Evolutionary conservation across 1,140 invertebrate genomes (phyloP).

Genomic region (Sminthurides bifidus): DNA sequence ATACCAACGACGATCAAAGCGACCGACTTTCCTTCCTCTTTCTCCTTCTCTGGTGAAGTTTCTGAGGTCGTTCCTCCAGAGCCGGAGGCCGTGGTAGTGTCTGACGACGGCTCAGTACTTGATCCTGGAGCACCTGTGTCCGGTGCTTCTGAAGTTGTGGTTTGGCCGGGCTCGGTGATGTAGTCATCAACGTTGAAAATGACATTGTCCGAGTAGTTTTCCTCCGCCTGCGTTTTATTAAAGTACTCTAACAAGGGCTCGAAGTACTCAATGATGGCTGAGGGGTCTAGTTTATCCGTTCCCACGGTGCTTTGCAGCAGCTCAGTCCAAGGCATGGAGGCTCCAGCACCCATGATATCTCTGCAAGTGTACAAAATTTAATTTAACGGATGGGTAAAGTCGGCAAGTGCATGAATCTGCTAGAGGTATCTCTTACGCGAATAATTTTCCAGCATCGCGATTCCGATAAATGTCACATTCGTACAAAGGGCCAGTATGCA

Average conservation of each 20-base stretch:
- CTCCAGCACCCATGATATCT: slow-evolving; percentile 69
- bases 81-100: background rate
- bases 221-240: background rate
- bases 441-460: slow-evolving; percentile 54
- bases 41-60: too few species aligned
- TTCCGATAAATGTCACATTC: slow-evolving; percentile 76
- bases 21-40: background rate
- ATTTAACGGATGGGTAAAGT: background rate
- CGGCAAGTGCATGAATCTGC: background rate
- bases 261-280: slow-evolving; percentile 81
- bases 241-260: slow-evolving; percentile 43
- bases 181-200: slow-evolving; percentile 11
- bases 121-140: background rate
- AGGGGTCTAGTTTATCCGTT: slow-evolving; percentile 53
- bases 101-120: background rate
- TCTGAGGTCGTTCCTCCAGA: too few species aligned
- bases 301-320: slow-evolving; percentile 65
- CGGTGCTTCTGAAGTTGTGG: background rate
- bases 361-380: slow-evolving; percentile 39
- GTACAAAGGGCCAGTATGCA: slow-evolving; percentile 45
- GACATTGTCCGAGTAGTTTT: slow-evolving; percentile 11
- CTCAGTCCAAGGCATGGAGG: slow-evolving; percentile 73
- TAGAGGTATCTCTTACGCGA: slow-evolving; percentile 13
- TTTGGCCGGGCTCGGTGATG: background rate
- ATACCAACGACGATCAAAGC: slow-evolving; percentile 4